Conservation (phyloP, 2,113 vertebrate species). For the human (Homo sapiens) region GRCh38 chr5:152527001-152527500, state of each 20-base stretch:
- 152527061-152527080: not conserved
- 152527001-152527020: not conserved
- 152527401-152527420: not conserved
- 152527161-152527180: not conserved
- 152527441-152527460: not conserved
- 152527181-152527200: not conserved
- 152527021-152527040: not conserved
- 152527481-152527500: not conserved
- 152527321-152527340: not conserved
- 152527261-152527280: not conserved
- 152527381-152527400: not conserved
- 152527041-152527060: not conserved
- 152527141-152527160: not conserved
- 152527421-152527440: not conserved
- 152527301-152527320: not conserved
- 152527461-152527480: not conserved
- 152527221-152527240: not conserved
- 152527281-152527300: not conserved
- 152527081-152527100: not conserved
- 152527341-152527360: not conserved
- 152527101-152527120: not conserved
- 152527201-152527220: rapidly evolving
- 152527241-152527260: not conserved
- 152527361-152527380: not conserved
- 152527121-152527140: not conserved